Conservation (phyloP, 2,113 vertebrate genomes). For the Ciconia stormi region DNA sequence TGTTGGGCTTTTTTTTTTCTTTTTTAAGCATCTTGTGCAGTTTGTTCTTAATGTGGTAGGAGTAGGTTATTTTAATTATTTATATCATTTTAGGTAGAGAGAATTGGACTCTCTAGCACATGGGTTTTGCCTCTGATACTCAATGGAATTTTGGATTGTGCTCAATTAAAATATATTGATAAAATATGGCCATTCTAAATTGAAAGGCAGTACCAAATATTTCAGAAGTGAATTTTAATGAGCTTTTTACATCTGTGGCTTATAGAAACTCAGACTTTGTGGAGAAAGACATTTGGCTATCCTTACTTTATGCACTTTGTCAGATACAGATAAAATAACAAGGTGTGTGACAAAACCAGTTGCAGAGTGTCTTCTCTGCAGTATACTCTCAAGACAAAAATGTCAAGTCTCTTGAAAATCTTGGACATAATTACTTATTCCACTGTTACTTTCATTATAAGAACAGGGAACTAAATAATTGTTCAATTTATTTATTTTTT, state of each 20-base stretch:
- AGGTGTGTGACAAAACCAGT: background rate
- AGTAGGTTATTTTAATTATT: background rate
- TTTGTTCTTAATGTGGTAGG: slow-evolving; percentile 31
- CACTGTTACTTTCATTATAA: background rate
- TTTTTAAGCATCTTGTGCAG: background rate
- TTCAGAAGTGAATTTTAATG: background rate
- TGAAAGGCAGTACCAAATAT: background rate
- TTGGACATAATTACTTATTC: background rate
- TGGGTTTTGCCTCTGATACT: background rate
- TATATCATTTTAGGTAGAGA: background rate
- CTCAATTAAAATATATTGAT: background rate
- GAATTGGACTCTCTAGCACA: no score
- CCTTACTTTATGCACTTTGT: background rate
- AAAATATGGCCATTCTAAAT: background rate
- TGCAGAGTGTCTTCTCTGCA: background rate
- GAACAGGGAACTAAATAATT: background rate
- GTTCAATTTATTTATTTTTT: background rate
- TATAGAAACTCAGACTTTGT: background rate
- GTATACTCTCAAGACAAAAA: background rate
- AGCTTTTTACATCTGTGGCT: background rate
- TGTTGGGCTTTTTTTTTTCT: background rate
- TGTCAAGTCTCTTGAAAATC: background rate
- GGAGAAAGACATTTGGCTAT: background rate
- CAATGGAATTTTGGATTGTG: background rate
- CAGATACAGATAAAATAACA: background rate